These are phyloP conservation scores for Aromia moschata DNA, from an alignment of 2,888 invertebrate genomes.

Conservation along the genomic window DNA sequence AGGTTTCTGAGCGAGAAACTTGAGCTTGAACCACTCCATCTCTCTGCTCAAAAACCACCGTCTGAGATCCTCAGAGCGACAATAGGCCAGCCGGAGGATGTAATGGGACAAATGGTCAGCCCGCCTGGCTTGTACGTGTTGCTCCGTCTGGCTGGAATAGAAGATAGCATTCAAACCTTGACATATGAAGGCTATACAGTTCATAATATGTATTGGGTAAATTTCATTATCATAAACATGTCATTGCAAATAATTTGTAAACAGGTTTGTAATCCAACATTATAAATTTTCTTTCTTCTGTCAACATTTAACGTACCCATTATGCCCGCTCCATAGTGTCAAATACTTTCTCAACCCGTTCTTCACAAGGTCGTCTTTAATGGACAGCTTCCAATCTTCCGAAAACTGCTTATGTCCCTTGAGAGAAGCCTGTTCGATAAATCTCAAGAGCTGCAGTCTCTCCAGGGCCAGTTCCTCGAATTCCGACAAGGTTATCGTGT, in stretches of 20 bases:
- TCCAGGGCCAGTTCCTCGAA: constrained; percentile 90
- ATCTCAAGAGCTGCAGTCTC: constrained; percentile 79
- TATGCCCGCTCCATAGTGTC: constrained; percentile 66
- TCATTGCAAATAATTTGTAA: no score
- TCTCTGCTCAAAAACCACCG: constrained; percentile 91
- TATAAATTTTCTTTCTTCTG: no score
- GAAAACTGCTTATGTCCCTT: constrained; percentile 71
- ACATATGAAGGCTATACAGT: no score
- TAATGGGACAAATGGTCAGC: constrained; percentile 94
- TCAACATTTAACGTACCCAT: constrained; percentile 50
- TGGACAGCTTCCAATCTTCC: constrained; percentile 74
- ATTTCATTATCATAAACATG: no score
- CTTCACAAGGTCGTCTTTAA: constrained; percentile 72
- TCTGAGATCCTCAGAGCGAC: constrained; percentile 83
- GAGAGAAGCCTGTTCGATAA: constrained; percentile 77
- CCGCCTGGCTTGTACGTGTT: constrained; percentile 73
- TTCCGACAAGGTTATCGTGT: constrained; percentile 79
- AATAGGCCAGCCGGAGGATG: constrained; percentile 90
- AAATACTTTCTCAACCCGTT: constrained; percentile 74
- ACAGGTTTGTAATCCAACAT: no score
- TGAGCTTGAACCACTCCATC: constrained; percentile 86
- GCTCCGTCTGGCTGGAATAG: constrained; percentile 68
- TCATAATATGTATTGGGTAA: no score
- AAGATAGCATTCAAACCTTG: no score
- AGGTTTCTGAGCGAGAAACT: constrained; percentile 72